Evolutionary conservation across 1,140 invertebrate species (phyloP).

Genomic region (Trichoplusia ni): DNA sequence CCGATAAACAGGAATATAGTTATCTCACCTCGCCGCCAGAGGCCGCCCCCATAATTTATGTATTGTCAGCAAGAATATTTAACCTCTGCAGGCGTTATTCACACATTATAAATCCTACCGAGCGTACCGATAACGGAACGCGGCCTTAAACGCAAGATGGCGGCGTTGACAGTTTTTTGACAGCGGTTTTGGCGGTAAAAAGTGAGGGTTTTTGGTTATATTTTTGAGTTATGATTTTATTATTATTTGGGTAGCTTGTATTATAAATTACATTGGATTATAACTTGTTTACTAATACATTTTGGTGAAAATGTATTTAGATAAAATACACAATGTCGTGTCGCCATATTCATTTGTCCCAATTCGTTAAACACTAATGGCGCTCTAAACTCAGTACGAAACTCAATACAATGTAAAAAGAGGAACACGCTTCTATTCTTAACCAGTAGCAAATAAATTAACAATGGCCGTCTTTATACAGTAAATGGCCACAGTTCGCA

Average conservation of each 20-base stretch:
- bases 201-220: conserved; percentile 14
- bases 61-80: conserved; percentile 73
- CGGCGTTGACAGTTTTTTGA: conserved; percentile 59
- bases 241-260: no score
- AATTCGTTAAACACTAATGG: no score
- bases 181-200: conserved; percentile 61
- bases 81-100: conserved; percentile 67
- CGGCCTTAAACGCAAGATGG: conserved; percentile 59
- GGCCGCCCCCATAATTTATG: conserved; percentile 68
- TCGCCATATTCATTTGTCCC: no score
- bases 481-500: conserved; percentile 11
- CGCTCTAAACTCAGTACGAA: neutral
- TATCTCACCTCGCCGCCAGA: conserved; percentile 50
- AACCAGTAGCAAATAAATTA: conserved; percentile 6
- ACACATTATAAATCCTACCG: conserved; percentile 75
- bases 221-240: conserved; percentile 12
- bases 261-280: no score
- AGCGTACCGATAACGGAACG: conserved; percentile 67
- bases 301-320: no score
- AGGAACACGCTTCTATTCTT: neutral
- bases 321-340: no score
- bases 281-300: no score
- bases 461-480: conserved; percentile 16
- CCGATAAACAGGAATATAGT: conserved; percentile 70
- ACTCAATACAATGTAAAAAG: neutral